Evolutionary conservation across 1,140 invertebrate species (phyloP).

Genomic region (Anastrepha obliqua): DNA sequence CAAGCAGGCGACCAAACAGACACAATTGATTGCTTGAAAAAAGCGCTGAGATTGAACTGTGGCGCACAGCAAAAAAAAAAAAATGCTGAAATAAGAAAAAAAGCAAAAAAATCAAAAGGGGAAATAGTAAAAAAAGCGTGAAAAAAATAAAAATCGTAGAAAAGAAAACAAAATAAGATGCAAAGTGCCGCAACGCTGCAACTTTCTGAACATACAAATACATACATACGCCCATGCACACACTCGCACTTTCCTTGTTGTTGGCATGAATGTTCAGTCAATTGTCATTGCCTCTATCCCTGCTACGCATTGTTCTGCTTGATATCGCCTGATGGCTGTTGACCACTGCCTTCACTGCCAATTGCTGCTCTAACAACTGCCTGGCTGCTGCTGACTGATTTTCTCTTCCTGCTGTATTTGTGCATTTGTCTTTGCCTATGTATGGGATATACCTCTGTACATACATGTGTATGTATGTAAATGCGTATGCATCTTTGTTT

Average conservation of each 20-base stretch:
- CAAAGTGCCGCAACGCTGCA: background rate
- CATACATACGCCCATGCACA: background rate
- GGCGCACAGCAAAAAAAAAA: no score
- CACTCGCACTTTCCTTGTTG: background rate
- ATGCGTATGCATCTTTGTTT: background rate
- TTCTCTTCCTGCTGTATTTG: conserved; percentile 5
- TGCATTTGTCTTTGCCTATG: background rate
- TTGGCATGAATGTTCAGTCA: background rate
- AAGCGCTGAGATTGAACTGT: conserved; percentile 4
- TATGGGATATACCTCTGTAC: background rate
- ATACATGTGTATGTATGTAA: background rate
- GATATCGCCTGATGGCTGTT: conserved; percentile 2
- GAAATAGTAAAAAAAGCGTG: background rate
- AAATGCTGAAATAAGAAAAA: background rate
- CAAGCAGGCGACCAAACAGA: conserved; percentile 35
- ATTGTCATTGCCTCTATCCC: conserved; percentile 25
- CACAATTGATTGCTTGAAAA: conserved; percentile 34
- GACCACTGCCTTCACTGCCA: background rate
- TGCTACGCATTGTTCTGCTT: conserved; percentile 25
- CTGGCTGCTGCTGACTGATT: background rate
- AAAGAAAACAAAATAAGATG: background rate
- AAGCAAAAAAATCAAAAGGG: background rate
- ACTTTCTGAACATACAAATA: background rate
- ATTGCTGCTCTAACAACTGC: background rate
- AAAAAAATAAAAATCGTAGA: background rate